Evolutionary conservation across 2,888 invertebrate species (phyloP), one percentile per base, ranked within the genome.

Genomic region (Plusia festucae): DNA sequence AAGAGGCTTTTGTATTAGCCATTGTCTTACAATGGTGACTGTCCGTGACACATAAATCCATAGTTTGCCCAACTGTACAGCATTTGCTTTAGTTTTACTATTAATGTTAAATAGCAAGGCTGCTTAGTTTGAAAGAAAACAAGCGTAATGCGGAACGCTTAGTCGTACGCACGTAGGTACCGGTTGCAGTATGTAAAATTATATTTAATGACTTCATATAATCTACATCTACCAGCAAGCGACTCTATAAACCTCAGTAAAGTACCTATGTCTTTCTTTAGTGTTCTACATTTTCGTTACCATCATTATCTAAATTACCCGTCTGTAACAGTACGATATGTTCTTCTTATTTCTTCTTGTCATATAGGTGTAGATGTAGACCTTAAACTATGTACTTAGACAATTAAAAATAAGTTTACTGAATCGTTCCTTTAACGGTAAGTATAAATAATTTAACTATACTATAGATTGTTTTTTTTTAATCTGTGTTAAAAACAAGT

Each of bases 61-160:
- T 6, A 40, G 40, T n/a, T 40, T 40, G n/a, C n/a, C 40, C n/a
- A 40, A 40, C n/a, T 40, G 40, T n/a, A 5, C n/a, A 40, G 40
- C 40, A 40, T 15, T 13, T 34, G 34, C 34, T 34, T 34, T 34
- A 34, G 34, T 34, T 34, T 34, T 13, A 2, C 13, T 6, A 57
- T 57, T 27, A 18, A 40, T 46, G 44, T 46, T 46, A 18, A 16
- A 18, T 9, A 9, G 59, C 46, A 27, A 53, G 53, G 11, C 22
- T 32, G 32, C 32, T 69, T 56, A 58, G 59, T 51, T 69, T 73
- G 69, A 65, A 75, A 76, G 67, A 58, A 72, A 75, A 73, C 70
- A 68, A 56, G 61, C 49, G 16, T 76, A 76, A 81, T 73, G 75
- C 79, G 84, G 78, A 78, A 82, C 82, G 74, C 49, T 61, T 53